Evolutionary conservation across 2,797 vertebrate species (phyloP), one percentile per base, ranked within the genome.

Genomic region (Anomalospiza imberbis): DNA sequence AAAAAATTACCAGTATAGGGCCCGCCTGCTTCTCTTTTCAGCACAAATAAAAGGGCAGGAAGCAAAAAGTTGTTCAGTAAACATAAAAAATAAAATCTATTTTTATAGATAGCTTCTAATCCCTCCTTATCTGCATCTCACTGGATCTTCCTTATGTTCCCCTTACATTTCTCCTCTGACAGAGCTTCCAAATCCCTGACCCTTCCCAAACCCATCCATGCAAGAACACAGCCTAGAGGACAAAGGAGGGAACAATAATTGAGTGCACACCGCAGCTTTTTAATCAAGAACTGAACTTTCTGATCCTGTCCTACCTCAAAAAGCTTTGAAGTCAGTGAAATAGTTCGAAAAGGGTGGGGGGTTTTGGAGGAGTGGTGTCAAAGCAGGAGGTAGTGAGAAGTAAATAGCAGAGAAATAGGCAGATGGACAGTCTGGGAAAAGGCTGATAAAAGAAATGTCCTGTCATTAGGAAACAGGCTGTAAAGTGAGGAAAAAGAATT

Each of bases 211-310:
- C 18, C 22, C 14, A 4, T 8, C 10, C 55, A 5, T 6, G 44
- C 70, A 72, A 36, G 26, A 81, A 7, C 36, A 7, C 58, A 75
- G 32, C 50, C 19, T 10, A 13, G 55, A 66, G n/a, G 45, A 57
- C 58, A 65, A 63, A 81, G 26, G 32, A 45, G 40, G 28, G 7
- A 32, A 51, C 36, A 79, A 50, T 15, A 53, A 72, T 4, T 0
- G 0, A 68, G n/a, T 6, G 9, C 25, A 36, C 0, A 0, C 13
- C 72, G n/a, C 55, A 62, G 47, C 47, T 42, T 75, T 85, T 68
- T n/a, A 28, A 88, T 24, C 19, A 38, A 40, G 63, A 88, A 47
- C 17, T 38, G 40, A 29, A 29, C 28, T 84, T 63, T 29, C 63
- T 51, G 12, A 38, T 62, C 48, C 44, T 60, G 25, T 67, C 57